Base-by-base conservation (phyloP, 1,140 invertebrate species). In the Zaprionus africanus region DNA sequence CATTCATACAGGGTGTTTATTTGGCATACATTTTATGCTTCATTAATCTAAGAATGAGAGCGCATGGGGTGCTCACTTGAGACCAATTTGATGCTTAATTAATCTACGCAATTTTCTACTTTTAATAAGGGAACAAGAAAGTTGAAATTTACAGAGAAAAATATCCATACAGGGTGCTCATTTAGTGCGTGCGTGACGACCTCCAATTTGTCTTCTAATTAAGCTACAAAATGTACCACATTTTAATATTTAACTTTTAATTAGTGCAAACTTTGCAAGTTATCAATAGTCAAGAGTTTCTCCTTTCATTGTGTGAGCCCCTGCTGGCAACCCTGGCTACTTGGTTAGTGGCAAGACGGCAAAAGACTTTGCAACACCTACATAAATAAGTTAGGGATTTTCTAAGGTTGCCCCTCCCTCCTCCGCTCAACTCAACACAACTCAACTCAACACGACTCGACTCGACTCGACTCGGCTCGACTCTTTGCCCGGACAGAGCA, bases 371-470 rank as follows among this genome's bases (percentile, higher is more conserved):
- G 56, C 61, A 72, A 72, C 74, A 73, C 74, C 74, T 76, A 65
- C 74, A 76, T 60, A 71, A 71, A 76, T 72, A 76, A 72, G 60
- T 66, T 46, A 75, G 41, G 19, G 62, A 72, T 65, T 60, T 76
- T 66, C 19, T 71, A 66, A 17, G 60, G 60, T 28, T 64, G 59
- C 60, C 36, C 38, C 57, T 57, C 15, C 12, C 60, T 28, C 38
- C 57, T 57, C 15, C 12, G 46, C 46, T 9, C 46, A 4, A 51
- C 19, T 51, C 19, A 22, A n/a, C 38, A 41, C 38, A 43, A 41
- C 28, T 41, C 4, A 41, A 43, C 26, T 31, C 28, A 3, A 31
- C 28, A 31, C 28, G 28, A 31, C 41, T 7, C 41, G 7, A 43
- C n/a, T 43, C n/a, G 6, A 43, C n/a, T 43, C 41, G n/a, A 43